Percentiles rank a stretch among this genome's conserved stretches.
Conservation (phyloP, 2,113 vertebrate genomes). For the Channa argus region DNA sequence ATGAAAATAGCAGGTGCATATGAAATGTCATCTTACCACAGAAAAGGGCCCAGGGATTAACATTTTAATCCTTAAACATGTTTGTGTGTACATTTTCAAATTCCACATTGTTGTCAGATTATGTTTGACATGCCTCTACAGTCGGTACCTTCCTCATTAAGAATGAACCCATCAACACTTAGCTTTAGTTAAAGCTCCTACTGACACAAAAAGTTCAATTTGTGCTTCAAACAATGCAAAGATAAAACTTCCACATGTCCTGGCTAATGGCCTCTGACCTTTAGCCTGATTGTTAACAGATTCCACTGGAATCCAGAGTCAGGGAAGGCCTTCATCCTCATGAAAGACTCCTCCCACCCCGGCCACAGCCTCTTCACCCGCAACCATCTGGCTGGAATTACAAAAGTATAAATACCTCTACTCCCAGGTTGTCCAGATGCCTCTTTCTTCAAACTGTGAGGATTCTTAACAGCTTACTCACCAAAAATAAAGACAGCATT, state of each 20-base stretch:
- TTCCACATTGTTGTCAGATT: constrained; percentile 54
- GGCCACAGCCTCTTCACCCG: no score
- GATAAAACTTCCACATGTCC: constrained; percentile 24
- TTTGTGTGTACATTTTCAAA: constrained; percentile 5
- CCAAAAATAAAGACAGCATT: no score
- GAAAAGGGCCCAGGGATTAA: neutral
- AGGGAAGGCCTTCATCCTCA: neutral
- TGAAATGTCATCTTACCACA: neutral
- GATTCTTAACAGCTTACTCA: no score
- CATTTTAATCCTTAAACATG: constrained; percentile 26
- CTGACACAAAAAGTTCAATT: constrained; percentile 60
- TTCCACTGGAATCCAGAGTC: constrained; percentile 21
- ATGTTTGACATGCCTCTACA: constrained; percentile 10
- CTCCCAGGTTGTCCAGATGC: no score
- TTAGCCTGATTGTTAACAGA: constrained; percentile 59
- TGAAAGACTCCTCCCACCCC: no score
- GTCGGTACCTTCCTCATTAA: constrained; percentile 43
- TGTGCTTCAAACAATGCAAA: constrained; percentile 20
- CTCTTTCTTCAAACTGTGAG: no score
- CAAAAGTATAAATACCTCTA: no score
- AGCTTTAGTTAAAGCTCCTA: constrained; percentile 53
- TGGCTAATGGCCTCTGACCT: constrained; percentile 71
- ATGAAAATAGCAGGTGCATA: neutral
- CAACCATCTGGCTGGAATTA: no score
- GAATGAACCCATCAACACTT: constrained; percentile 65